Evolutionary conservation across 2,113 vertebrate genomes (phyloP), one percentile per base, ranked within the genome.

Genomic region (Desmodus rotundus): DNA sequence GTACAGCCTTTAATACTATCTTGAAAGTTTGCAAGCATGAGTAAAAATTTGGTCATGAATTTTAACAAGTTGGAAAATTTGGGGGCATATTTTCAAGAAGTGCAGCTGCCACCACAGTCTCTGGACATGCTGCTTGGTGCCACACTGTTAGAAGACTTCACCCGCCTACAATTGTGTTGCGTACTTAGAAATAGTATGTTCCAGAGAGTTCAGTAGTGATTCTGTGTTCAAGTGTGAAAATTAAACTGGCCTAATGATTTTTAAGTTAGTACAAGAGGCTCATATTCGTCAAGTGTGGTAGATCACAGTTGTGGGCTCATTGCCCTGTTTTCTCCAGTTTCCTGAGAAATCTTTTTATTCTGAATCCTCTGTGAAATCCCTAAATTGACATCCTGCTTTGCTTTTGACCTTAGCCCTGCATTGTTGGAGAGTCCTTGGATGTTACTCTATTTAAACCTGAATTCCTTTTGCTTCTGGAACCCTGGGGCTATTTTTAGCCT

Each of bases 401-500:
- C 52, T 68, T 58, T 97, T 94, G 61, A 80, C 56, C 11, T 61
- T 84, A 89, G 50, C 28, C 17, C 1, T 38, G 68, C 54, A 43
- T 94, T 95, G 54, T 88, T 87, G 70, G 33, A 84, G 70, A 92
- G 45, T 67, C 78, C 65, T 77, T 97, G 56, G n/a, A 26, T 89
- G 56, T 89, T 94, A 76, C 22, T 91, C 3, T 4, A 5, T 88
- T 89, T 95, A 95, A 96, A 91, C 36, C 52, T 87, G 83, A 93
- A 91, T 87, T 89, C 63, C 52, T 96, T 94, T 96, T 87, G 41
- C 81, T 96, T 17, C 31, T 87, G 74, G 84, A 95, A 92, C 36
- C 19, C 19, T 93, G 28, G 33, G 68, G n/a, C 36, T 96, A 80
- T 81, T 96, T 93, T 94, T 96, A 95, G 63, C 56, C 14, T 89